Percentiles rank a stretch among this genome's conserved stretches.
Conservation (phyloP, 1,140 invertebrate genomes). For the Wiebesia pumilae region DNA sequence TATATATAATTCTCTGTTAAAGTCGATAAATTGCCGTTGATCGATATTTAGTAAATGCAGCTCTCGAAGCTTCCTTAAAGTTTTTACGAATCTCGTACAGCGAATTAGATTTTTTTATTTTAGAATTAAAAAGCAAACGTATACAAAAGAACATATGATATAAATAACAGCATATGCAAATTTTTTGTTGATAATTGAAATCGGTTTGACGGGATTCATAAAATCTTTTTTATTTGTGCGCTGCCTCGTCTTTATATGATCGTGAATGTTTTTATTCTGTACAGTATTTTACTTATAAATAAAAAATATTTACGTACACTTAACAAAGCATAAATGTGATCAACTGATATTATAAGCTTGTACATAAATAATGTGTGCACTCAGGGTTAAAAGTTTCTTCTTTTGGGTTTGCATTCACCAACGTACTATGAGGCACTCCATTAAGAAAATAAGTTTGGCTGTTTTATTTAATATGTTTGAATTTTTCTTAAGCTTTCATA, state of each 20-base stretch:
- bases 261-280: slow-evolving; percentile 30
- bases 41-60: slow-evolving; percentile 56
- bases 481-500: slow-evolving; percentile 1
- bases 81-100: slow-evolving; percentile 29
- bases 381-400: slow-evolving; percentile 5
- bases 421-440: slow-evolving; percentile 23
- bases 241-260: slow-evolving; percentile 27
- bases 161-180: not conserved
- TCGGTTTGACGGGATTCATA: slow-evolving; percentile 3
- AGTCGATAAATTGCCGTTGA: slow-evolving; percentile 32
- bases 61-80: slow-evolving; percentile 37
- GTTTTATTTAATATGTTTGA: not conserved
- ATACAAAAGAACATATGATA: not conserved
- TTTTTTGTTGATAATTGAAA: not conserved
- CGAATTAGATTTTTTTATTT: not conserved
- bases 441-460: slow-evolving; percentile 27
- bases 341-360: slow-evolving; percentile 9
- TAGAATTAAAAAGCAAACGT: not conserved
- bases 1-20: slow-evolving; percentile 43
- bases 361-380: slow-evolving; percentile 20
- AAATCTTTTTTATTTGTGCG: slow-evolving; percentile 30
- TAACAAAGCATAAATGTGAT: slow-evolving; percentile 33
- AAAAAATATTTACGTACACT: slow-evolving; percentile 26
- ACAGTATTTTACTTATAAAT: slow-evolving; percentile 38
- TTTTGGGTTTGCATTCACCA: not conserved